Evolutionary conservation across 2,888 invertebrate species (phyloP).

Genomic region (Eledona agricola): DNA sequence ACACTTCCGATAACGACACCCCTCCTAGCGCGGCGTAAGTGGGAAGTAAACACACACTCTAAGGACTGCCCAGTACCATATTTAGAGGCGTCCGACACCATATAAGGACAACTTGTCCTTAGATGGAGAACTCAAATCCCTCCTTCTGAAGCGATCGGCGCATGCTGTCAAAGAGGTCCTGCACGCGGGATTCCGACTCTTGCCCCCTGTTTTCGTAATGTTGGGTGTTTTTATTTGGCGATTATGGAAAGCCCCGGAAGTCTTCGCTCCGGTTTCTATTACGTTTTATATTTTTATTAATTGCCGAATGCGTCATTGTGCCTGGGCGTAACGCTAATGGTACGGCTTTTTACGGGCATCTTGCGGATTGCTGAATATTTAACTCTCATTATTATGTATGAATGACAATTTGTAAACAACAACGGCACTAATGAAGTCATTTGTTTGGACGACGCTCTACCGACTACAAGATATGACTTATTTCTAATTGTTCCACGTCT

Average conservation of each 20-base stretch:
- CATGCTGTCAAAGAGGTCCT: constrained; percentile 50
- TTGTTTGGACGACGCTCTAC: constrained; percentile 29
- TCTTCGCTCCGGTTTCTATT: constrained; percentile 39
- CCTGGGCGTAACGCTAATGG: constrained; percentile 51
- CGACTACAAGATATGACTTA: constrained; percentile 11
- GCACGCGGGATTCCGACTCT: constrained; percentile 47
- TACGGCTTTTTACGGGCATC: constrained; percentile 52
- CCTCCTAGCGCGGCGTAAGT: constrained; percentile 51
- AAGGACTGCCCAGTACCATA: constrained; percentile 79
- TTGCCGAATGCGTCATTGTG: constrained; percentile 53
- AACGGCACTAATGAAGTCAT: constrained; percentile 34
- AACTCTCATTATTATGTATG: constrained; percentile 42
- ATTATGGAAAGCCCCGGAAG: constrained; percentile 39
- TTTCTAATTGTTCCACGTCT: constrained; percentile 6
- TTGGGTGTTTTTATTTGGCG: constrained; percentile 12
- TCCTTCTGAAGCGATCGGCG: constrained; percentile 64
- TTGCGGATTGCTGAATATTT: constrained; percentile 48
- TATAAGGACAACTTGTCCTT: constrained; percentile 83
- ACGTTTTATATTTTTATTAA: constrained; percentile 51
- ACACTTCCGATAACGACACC: constrained; percentile 11
- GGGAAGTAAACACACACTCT: constrained; percentile 61
- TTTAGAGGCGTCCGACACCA: constrained; percentile 83
- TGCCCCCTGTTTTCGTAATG: constrained; percentile 21
- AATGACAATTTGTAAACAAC: constrained; percentile 51
- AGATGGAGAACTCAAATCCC: constrained; percentile 83